Conservation (phyloP, 1,140 invertebrate species). For the Drosophila albomicans region DNA sequence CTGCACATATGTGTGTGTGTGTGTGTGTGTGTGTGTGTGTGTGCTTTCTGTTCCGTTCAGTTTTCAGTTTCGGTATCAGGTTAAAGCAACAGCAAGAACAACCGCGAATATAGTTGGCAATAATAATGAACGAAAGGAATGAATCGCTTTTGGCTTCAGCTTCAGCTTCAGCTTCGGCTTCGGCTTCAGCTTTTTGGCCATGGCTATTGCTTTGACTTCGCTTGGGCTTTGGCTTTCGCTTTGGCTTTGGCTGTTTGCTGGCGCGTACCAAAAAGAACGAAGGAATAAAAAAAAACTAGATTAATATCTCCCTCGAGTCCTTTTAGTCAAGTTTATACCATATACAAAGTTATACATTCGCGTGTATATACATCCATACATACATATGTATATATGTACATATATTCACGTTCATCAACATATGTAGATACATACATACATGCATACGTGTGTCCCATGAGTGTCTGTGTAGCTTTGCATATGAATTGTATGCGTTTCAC, state of each 20-base stretch:
- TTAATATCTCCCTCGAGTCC: conserved; percentile 82
- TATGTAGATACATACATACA: conserved; percentile 10
- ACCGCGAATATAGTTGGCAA: conserved; percentile 80
- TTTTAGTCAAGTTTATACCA: conserved; percentile 77
- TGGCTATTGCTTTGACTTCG: not conserved
- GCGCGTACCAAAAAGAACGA: conserved; percentile 36
- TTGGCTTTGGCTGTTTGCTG: conserved; percentile 51
- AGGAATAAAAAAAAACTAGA: conserved; percentile 59
- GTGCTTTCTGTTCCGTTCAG: conserved; percentile 60
- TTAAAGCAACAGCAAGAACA: conserved; percentile 58
- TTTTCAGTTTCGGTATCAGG: conserved; percentile 77
- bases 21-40: conserved; percentile 14
- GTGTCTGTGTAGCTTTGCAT: conserved; percentile 64
- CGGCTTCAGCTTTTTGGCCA: conserved; percentile 29
- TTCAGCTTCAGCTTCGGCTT: not conserved
- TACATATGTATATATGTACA: conserved; percentile 16
- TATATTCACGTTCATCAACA: not conserved
- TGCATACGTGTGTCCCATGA: conserved; percentile 35
- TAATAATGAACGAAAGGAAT: conserved; percentile 76
- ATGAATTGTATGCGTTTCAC: conserved; percentile 71
- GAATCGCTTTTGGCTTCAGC: conserved; percentile 65
- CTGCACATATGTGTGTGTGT: not conserved
- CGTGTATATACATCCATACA: not conserved
- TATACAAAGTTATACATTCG: conserved; percentile 34
- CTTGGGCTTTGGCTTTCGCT: conserved; percentile 39